Base-by-base conservation (phyloP, 1,140 invertebrate species). In the Laodelphax striatellus region DNA sequence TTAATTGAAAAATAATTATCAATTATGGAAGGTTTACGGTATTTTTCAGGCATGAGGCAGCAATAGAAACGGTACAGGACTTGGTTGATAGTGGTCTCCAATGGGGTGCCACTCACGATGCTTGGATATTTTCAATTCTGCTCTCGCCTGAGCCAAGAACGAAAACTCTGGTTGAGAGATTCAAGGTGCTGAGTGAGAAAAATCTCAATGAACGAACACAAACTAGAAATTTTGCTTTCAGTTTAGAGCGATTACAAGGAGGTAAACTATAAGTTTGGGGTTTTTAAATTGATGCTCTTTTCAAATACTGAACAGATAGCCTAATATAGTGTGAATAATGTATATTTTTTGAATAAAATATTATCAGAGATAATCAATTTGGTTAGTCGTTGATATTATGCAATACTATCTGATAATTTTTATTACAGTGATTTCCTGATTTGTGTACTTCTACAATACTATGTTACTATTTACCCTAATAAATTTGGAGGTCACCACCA, bases 61-160 rank as follows among this genome's bases (percentile, higher is more conserved):
- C 77, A 11, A 74, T 80, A 19, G 75, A 79, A 59, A 78, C 75
- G 0, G 71, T 77, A 3, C 66, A 75, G 61, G 76, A 80, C 55
- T 68, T 80, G 5, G 73, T 76, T 4, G 72, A 76, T 24, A 74
- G 72, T 58, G 67, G 71, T n/a, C 60, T 79, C 50, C 69, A 71
- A 50, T 80, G 79, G 79, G 77, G 76, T 14, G 78, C 78, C 5
- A 80, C 77, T 0, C 78, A 79, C 57, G 76, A 78, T 58, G 78
- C 78, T 34, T 81, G 78, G 78, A 72, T 76, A 61, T 80, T 77
- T 67, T 79, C 78, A 2, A 67, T 80, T 9, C 65, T 72, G 13
- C 61, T 70, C 8, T 74, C 77, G 5, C 68, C 70, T 55, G 76
- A 79, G 72, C 70, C 73, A 16, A 58, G 71, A 55, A 69, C 76